Base-by-base conservation (phyloP, 2,888 invertebrate genomes). In the Vesta saturnalis region DNA sequence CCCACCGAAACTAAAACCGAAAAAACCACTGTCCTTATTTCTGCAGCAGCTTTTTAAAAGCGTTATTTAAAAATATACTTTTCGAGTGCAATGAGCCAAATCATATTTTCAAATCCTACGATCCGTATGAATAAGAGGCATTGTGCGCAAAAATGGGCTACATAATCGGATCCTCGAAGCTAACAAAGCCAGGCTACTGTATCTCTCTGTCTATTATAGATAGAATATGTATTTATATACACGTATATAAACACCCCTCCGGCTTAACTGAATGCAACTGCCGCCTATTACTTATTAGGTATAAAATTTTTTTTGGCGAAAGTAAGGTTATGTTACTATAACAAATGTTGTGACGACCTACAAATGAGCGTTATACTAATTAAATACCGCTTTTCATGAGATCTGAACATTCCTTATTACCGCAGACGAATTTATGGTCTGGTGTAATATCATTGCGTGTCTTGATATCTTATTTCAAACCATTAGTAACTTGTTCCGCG, bases 391-490 rank as follows among this genome's bases (percentile, higher is more conserved):
- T 75, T 74, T 74, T 73, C 74, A 72, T 70, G 72, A 73, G 69
- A 72, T 72, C 73, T 72, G 76, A 76, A 74, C 77, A 78, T 79
- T 80, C 79, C 79, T 80, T 78, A 77, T 80, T 79, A 79, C 75
- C 75, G 71, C 78, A 74, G 78, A 80, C 79, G 78, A 82, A 83
- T 83, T 82, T 82, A 82, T 81, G 66, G 74, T 64, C 75, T 66
- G 66, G 73, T 68, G 73, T 72, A 78, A 79, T 83, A 83, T 83
- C 83, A 83, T 83, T 83, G 83, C 83, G 83, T 84, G 83, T 78
- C 80, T 79, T 82, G 83, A 84, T 84, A 84, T 84, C 83, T 84
- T 84, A 83, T 84, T 84, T 84, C 83, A 83, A 78, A 76, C 82
- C 83, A 84, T 84, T 83, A 83, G 82, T 78, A 79, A 80, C 80